Percentiles rank a stretch among this genome's conserved stretches.
Conservation (phyloP, 2,113 vertebrate genomes). For the Lophochroa leadbeateri region DNA sequence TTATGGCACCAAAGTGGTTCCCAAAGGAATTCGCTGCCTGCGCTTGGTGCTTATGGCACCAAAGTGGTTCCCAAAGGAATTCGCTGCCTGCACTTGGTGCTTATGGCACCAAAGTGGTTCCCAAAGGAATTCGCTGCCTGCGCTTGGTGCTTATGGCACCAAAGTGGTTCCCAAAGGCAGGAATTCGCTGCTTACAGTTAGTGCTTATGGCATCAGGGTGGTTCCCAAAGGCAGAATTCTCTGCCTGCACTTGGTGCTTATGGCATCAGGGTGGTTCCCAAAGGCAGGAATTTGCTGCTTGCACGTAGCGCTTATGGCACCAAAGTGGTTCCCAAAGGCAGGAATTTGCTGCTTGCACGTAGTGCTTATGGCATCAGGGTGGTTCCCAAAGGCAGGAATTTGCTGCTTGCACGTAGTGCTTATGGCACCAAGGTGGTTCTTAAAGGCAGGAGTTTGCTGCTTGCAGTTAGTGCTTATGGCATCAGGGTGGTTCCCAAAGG, state of each 20-base stretch:
- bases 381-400: background rate
- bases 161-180: no score
- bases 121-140: background rate
- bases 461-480: no score
- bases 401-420: background rate
- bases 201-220: background rate
- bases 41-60: no score
- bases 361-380: fast-evolving
- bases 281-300: background rate
- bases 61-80: no score
- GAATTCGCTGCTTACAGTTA: fast-evolving
- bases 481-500: no score
- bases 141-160: fast-evolving
- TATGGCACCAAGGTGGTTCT: background rate
- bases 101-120: no score
- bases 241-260: fast-evolving
- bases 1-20: no score
- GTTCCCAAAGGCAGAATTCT: background rate
- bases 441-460: background rate
- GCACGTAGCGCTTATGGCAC: no score
- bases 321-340: no score
- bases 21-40: background rate
- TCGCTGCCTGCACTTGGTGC: background rate
- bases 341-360: no score
- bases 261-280: background rate